phyloP scores from a whole-genome alignment of 2,113 vertebrate genomes.

The Psilopogon haemacephalus region DNA sequence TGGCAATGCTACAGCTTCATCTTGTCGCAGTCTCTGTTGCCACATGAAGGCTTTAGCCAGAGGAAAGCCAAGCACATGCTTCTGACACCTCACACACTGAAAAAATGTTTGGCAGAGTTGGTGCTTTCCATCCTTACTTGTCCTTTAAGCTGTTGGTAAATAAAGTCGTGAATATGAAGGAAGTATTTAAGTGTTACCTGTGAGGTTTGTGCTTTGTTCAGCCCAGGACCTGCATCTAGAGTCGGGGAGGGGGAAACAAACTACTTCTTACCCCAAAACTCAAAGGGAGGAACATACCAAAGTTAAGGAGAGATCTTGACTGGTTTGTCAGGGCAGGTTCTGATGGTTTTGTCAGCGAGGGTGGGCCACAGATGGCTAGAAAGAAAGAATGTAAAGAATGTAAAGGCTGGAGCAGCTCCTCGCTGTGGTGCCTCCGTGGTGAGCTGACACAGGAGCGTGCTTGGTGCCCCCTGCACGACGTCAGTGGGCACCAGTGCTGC shows the following conservation, averaged over 20 bases:
- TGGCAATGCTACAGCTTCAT: neutral
- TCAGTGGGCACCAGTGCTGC: no score
- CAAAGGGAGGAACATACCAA: constrained; percentile 68
- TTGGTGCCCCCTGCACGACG: no score
- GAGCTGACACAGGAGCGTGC: neutral
- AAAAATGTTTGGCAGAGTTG: neutral
- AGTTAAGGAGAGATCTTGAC: constrained; percentile 63
- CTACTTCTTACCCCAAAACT: neutral
- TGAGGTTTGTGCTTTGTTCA: neutral
- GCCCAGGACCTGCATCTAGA: neutral
- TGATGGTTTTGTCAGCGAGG: constrained; percentile 52
- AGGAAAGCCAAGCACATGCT: neutral
- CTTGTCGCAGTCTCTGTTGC: neutral
- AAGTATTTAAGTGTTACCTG: neutral
- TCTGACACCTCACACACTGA: neutral
- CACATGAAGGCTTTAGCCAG: neutral
- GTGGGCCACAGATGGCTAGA: constrained; percentile 68
- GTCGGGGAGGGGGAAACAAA: neutral
- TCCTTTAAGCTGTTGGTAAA: neutral
- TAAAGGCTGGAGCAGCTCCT: neutral
- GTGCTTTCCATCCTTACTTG: neutral
- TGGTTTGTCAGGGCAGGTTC: constrained; percentile 49
- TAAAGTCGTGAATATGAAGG: neutral
- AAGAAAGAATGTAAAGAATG: neutral
- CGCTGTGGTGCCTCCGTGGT: neutral